phyloP scores from a whole-genome alignment of 2,888 invertebrate genomes.

The Cerceris ruficornis region DNA sequence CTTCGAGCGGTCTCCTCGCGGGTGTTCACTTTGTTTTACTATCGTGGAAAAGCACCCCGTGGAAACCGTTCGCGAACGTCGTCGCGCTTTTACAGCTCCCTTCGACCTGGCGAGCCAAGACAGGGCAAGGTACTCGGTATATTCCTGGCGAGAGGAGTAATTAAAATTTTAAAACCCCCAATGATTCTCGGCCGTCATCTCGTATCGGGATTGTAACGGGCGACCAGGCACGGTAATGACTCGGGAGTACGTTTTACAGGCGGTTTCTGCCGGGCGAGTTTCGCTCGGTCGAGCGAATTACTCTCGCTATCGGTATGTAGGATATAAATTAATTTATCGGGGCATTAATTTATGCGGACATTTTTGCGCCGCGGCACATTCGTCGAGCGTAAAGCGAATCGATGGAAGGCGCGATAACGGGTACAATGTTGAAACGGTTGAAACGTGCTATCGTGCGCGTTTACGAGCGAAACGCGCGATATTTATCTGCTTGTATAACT shows the following conservation, averaged over 20 bases:
- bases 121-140: constrained; percentile 21
- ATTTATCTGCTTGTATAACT: too few species aligned
- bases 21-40: constrained; percentile 56
- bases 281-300: not conserved
- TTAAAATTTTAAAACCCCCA: constrained; percentile 49
- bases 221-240: constrained; percentile 25
- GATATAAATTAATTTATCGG: constrained; percentile 45
- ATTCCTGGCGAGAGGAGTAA: constrained; percentile 24
- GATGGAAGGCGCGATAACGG: not conserved
- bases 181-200: constrained; percentile 36
- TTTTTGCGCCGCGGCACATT: not conserved
- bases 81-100: constrained; percentile 33
- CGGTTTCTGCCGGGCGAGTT: not conserved
- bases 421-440: too few species aligned
- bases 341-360: constrained; percentile 15
- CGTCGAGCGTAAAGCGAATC: constrained; percentile 2
- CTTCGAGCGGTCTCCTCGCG: constrained; percentile 29
- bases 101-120: not conserved
- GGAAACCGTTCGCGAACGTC: not conserved
- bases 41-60: constrained; percentile 19
- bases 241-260: constrained; percentile 9
- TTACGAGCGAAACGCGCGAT: too few species aligned
- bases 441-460: too few species aligned
- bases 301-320: not conserved
- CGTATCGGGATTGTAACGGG: constrained; percentile 16